Percentiles rank a stretch among this genome's conserved stretches.
Conservation (phyloP, 1,140 invertebrate species). For the Liolophura sinensis region DNA sequence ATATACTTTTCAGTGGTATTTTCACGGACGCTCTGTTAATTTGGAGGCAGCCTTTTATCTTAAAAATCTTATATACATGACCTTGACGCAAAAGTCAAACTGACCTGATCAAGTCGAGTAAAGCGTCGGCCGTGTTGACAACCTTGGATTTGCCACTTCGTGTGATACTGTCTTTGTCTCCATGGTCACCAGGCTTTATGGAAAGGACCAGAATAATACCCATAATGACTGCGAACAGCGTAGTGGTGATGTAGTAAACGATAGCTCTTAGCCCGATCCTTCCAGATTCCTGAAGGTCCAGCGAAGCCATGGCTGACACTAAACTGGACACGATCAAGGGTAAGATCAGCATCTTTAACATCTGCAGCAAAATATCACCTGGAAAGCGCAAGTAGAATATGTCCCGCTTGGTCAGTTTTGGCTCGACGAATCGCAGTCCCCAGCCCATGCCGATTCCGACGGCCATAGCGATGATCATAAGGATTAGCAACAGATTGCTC, state of each 20-base stretch:
- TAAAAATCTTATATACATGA: too few species aligned
- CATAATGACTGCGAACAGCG: conserved; percentile 63
- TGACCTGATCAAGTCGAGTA: conserved; percentile 89
- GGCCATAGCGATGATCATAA: conserved; percentile 55
- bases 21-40: too few species aligned
- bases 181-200: conserved; percentile 40
- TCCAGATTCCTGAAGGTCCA: conserved; percentile 46
- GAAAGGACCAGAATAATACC: conserved; percentile 45
- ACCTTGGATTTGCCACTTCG: conserved; percentile 19
- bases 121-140: conserved; percentile 68
- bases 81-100: background rate
- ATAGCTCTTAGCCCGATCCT: conserved; percentile 68
- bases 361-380: conserved; percentile 61
- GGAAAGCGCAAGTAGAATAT: conserved; percentile 55
- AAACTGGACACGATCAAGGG: conserved; percentile 61
- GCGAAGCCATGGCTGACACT: conserved; percentile 45
- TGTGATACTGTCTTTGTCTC: conserved; percentile 5
- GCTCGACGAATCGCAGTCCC: conserved; percentile 26
- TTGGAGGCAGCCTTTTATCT: too few species aligned
- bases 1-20: too few species aligned
- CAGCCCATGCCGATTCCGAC: conserved; percentile 36
- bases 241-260: conserved; percentile 89
- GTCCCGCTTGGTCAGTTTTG: conserved; percentile 32
- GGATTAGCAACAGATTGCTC: conserved; percentile 40
- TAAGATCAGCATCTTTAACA: conserved; percentile 62